Evolutionary conservation across 2,797 vertebrate species (phyloP).

Genomic region (Cynodonichthys magdalenae): DNA sequence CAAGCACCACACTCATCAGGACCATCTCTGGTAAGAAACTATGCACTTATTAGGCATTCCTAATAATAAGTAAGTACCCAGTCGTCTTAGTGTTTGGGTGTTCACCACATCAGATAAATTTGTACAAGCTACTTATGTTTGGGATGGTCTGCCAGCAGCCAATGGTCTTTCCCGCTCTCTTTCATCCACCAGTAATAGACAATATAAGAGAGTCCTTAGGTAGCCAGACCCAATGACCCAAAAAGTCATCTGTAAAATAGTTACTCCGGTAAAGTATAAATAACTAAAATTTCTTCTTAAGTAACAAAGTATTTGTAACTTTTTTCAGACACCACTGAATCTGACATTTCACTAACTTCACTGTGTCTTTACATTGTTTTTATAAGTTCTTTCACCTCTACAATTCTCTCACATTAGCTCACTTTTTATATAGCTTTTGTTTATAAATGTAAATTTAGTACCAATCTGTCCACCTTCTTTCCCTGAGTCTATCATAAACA

Average conservation of each 20-base stretch:
- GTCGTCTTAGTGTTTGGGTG: no score
- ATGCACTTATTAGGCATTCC: no score
- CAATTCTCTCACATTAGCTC: background rate
- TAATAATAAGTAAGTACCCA: no score
- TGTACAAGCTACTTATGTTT: background rate
- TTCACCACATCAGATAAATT: background rate
- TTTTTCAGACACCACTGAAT: no score
- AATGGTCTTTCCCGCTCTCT: background rate
- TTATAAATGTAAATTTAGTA: background rate
- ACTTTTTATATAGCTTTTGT: background rate
- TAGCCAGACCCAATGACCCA: background rate
- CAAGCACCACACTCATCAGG: no score
- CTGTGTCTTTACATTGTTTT: no score
- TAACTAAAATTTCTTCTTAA: no score
- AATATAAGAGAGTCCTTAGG: background rate
- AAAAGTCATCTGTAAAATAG: no score
- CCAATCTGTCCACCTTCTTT: background rate
- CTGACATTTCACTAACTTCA: no score
- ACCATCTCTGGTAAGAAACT: no score
- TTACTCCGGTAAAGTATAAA: no score
- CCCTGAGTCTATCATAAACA: conserved; percentile 16
- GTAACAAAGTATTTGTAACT: no score
- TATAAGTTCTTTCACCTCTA: background rate
- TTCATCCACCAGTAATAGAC: background rate
- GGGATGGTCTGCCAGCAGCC: background rate